Evolutionary conservation across 2,888 invertebrate species (phyloP).

Genomic region (Trichogramma evanescens): DNA sequence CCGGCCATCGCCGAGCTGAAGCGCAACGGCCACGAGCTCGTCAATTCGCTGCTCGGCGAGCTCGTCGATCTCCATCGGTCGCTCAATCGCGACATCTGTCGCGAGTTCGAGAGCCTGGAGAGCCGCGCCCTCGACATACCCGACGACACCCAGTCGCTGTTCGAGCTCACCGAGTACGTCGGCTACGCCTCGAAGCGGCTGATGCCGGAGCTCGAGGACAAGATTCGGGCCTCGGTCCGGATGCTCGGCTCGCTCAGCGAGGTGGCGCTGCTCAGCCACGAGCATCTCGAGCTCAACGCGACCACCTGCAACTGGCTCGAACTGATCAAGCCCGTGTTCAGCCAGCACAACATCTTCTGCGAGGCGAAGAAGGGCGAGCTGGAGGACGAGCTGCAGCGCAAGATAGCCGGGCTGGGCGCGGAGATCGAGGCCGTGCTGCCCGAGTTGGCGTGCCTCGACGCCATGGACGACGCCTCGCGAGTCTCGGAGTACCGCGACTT

Average conservation of each 20-base stretch:
- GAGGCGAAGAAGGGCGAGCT: conserved; percentile 53
- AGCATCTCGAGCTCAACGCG: conserved; percentile 51
- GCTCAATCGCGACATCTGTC: conserved; percentile 41
- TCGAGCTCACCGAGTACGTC: conserved; percentile 52
- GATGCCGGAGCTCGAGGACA: conserved; percentile 46
- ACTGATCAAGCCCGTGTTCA: conserved; percentile 52
- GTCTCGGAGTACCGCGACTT: conserved; percentile 52
- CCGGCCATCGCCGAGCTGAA: conserved; percentile 31
- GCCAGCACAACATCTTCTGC: conserved; percentile 50
- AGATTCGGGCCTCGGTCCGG: conserved; percentile 43
- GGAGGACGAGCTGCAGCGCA: conserved; percentile 51
- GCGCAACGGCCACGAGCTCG: conserved; percentile 26
- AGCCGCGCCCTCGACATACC: conserved; percentile 48
- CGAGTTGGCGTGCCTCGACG: conserved; percentile 50
- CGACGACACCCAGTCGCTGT: conserved; percentile 50
- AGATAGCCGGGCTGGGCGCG: conserved; percentile 48
- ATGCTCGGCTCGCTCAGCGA: conserved; percentile 46
- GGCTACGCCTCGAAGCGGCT: conserved; percentile 49
- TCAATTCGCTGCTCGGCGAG: conserved; percentile 29
- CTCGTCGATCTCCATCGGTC: conserved; percentile 32
- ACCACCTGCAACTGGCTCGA: conserved; percentile 52
- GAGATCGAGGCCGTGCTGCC: conserved; percentile 51
- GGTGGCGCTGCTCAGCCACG: conserved; percentile 46
- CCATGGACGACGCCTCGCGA: conserved; percentile 52
- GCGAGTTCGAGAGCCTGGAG: conserved; percentile 48